Base-by-base conservation (phyloP, 2,797 vertebrate genomes). In the Poliocrania exsul region DNA sequence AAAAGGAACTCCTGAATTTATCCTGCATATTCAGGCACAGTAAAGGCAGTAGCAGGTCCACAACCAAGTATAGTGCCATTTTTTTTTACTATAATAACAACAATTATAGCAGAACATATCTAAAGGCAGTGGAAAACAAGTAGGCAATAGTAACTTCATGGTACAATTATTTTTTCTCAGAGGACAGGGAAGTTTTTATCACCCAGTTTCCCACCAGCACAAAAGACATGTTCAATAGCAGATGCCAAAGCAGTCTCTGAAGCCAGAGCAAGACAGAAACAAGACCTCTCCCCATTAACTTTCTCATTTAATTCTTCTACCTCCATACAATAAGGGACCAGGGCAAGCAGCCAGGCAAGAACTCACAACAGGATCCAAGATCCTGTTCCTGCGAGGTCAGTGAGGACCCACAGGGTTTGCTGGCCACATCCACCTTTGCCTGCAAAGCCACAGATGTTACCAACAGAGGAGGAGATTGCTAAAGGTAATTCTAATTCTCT, bases 311-410 rank as follows among this genome's bases (percentile, higher is more conserved):
- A 20, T 85, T 14, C 19, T 85, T 17, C 37, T 50, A 28, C 7
- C 8, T 46, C 44, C 29, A 16, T 8, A 20, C 3, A 58, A 13
- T 0, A 47, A 35, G n/a, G 31, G 13, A 81, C 4, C 19, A 11
- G 3, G 21, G 11, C 33, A 81, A 78, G 62, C 21, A 81, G 54
- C 15, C 25, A 72, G 28, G 33, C 26, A 73, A 86, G 26, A 64
- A 28, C 40, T 64, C 37, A 58, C 9, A 33, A 65, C 35, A 28
- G 29, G 35, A 71, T 21, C 54, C 50, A 77, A 54, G 57, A 44
- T 11, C 19, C 16, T 42, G 23, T 5, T 92, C 37, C 53, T 78
- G 9, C 5, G 4, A 83, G 24, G 19, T 58, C 33, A 0, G 0
- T 1, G 51, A 16, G 26, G 47, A 88, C 29, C 31, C 74, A 38